phyloP scores from a whole-genome alignment of 2,797 vertebrate species.

The Chaunax sp. region DNA sequence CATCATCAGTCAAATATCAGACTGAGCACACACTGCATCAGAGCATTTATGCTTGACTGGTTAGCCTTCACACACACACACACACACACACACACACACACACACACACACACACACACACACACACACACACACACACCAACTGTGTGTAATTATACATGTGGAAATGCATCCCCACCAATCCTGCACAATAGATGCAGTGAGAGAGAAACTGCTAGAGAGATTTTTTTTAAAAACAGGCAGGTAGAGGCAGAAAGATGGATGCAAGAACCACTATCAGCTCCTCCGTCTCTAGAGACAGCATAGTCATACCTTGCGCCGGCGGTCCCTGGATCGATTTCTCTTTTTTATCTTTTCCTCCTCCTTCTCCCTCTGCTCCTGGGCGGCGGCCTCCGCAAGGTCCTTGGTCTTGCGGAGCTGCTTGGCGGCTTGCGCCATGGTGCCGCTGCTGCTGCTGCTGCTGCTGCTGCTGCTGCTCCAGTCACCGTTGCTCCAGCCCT shows the following conservation, averaged over 20 bases:
- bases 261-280: constrained; percentile 38
- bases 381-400: constrained; percentile 93
- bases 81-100: constrained; percentile 26
- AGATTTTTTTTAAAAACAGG: constrained; percentile 13
- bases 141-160: constrained; percentile 61
- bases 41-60: constrained; percentile 53
- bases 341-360: constrained; percentile 94
- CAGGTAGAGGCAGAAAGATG: constrained; percentile 34
- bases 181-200: constrained; percentile 49
- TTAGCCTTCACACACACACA: constrained; percentile 39
- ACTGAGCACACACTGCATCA: constrained; percentile 58
- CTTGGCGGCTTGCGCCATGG: constrained; percentile 98
- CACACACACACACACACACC: constrained; percentile 11
- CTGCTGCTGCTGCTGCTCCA: constrained; percentile 66
- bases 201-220: constrained; percentile 18
- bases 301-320: constrained; percentile 90
- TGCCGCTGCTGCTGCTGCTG: constrained; percentile 72
- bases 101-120: constrained; percentile 29
- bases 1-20: constrained; percentile 38
- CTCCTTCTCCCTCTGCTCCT: constrained; percentile 96
- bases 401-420: constrained; percentile 99
- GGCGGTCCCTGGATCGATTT: constrained; percentile 95
- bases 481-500: constrained; percentile 68
- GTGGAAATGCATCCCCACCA: constrained; percentile 52
- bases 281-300: constrained; percentile 52